Percentiles rank a stretch among this genome's conserved stretches.
Conservation (phyloP, 2,888 invertebrate species). For the Epirrhoe alternata region DNA sequence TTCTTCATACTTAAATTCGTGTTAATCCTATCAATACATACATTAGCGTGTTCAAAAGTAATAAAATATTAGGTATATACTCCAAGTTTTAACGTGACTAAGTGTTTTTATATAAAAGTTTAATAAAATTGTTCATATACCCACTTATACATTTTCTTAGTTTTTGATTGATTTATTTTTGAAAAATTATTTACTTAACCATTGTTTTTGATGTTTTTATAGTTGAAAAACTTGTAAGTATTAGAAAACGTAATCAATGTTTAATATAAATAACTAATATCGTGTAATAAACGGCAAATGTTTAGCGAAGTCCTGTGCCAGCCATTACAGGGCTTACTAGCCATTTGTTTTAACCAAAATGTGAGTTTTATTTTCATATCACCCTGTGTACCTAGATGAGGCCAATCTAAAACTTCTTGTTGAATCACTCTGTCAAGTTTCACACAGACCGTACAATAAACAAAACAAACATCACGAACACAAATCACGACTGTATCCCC, state of each 20-base stretch:
- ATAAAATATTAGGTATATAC: slow-evolving; percentile 26
- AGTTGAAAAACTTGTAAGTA: slow-evolving; percentile 30
- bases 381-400: background rate
- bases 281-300: slow-evolving; percentile 63
- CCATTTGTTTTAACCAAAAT: slow-evolving; percentile 64
- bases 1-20: slow-evolving; percentile 10
- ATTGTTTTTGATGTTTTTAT: slow-evolving; percentile 37
- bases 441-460: too few species aligned
- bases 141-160: slow-evolving; percentile 58
- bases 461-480: too few species aligned
- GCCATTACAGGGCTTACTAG: slow-evolving; percentile 76
- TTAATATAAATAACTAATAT: slow-evolving; percentile 43
- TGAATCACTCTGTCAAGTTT: too few species aligned
- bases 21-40: background rate
- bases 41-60: slow-evolving; percentile 48
- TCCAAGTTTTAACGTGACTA: slow-evolving; percentile 46
- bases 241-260: slow-evolving; percentile 49
- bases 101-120: slow-evolving; percentile 77
- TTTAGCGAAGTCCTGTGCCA: slow-evolving; percentile 69
- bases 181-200: slow-evolving; percentile 43
- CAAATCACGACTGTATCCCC: too few species aligned
- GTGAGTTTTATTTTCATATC: slow-evolving; percentile 52
- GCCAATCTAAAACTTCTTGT: too few species aligned
- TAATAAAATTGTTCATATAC: slow-evolving; percentile 77
- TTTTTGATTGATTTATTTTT: slow-evolving; percentile 44